Base-by-base conservation (phyloP, 2,113 vertebrate genomes). In the Todiramphus saurophagus region DNA sequence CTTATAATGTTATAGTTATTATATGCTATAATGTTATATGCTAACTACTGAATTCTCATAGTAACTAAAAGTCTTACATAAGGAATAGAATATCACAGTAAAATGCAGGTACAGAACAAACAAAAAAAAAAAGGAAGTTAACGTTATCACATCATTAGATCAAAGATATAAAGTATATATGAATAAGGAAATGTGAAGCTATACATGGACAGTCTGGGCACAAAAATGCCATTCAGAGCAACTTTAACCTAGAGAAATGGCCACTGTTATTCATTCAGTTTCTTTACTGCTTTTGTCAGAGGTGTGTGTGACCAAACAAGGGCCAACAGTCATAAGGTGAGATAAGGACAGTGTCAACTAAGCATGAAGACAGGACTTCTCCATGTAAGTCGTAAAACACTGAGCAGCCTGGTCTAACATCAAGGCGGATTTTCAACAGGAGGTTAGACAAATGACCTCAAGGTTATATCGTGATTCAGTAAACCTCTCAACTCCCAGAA, bases 301-400 rank as follows among this genome's bases (percentile, higher is more conserved):
- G 37, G 11, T 9, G 2, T 10, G 12, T 59, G 10, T 44, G 31
- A 25, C 5, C 88, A 56, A 82, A 51, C 2, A 78, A 55, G 3
- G 11, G 8, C 12, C 13, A 88, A 7, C 2, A 66, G 25, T 37
- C 44, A 30, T 27, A 23, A 73, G 7, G 10, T 33, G 20, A 55
- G 10, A 30, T 10, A 63, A 72, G 5, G 9, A 50, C 5, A 53
- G 14, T 17, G 7, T 14, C 2, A 1, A 16, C 13, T 44, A 7
- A 2, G 4, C 10, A 5, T 7, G 3, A 68, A 4, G 6, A 19
- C 3, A 58, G 68, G 33, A 21, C 4, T 41, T 73, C 8, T 3
- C 5, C 28, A 27, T 21, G 8, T 11, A 55, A 43, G 16, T 9
- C 5, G 11, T 35, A 8, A 46, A 81, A 66, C 31, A 24, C 7